Base-by-base conservation (phyloP, 1,140 invertebrate genomes). In the Protaetia brevitarsis region DNA sequence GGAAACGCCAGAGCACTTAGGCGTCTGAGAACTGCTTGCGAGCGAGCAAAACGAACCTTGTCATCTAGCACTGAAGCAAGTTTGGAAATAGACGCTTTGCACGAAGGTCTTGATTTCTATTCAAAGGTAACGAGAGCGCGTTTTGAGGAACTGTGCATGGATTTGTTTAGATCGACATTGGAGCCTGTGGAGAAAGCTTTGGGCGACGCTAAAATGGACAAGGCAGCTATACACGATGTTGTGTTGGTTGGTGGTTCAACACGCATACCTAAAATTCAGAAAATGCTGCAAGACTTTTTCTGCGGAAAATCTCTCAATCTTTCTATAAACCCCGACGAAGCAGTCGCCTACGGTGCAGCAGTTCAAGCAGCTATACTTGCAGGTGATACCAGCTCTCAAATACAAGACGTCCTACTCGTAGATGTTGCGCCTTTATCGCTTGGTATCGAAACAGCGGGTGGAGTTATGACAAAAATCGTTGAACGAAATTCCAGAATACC, bases 121-220 rank as follows among this genome's bases (percentile, higher is more conserved):
- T 90, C 92, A 0, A 92, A 88, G 74, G 88, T 95, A 19, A 89
- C 90, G 7, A 83, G 93, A 70, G 93, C 93, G 1, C 82, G 90
- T 41, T 94, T 94, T 76, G 93, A 95, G 80, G 93, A 95, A 77
- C 78, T 97, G 8, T 92, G 90, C 75, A 87, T 90, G 69, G 94
- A 96, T 81, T 82, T 96, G 30, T 90, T 90, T 76, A 45, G 79
- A 76, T 80, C 83, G 0, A 91, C 89, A 0, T 73, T 92, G 57
- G 81, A 82, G 28, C 89, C 89, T 0, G 88, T 92, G 6, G 89
- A 92, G 69, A 91, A 77, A 79, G 88, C 86, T 16, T 72, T 94
- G 41, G 82, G 82, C 65, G 91, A 93, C 79, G 89, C 91, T 60
- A 89, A 89, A 75, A 73, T 92, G 67, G 89, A 92, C 69, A 93